Conservation (phyloP, 2,888 invertebrate species). For the Heliconius sara region DNA sequence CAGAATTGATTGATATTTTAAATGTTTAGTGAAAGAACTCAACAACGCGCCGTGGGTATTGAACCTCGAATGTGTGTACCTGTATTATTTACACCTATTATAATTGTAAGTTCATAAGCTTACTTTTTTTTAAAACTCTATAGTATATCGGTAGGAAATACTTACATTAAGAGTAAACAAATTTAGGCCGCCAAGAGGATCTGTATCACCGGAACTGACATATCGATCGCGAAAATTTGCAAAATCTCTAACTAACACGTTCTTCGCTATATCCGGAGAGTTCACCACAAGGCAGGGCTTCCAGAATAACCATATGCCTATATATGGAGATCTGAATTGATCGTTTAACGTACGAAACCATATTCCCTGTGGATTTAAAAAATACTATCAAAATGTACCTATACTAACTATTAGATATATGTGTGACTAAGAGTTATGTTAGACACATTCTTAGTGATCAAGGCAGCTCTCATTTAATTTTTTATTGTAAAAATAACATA, state of each 20-base stretch:
- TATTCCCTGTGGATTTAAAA: constrained; percentile 45
- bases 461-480: no score
- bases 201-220: constrained; percentile 48
- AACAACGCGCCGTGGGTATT: no score
- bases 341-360: constrained; percentile 53
- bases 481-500: no score
- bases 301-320: constrained; percentile 58
- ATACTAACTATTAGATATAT: no score
- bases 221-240: constrained; percentile 52
- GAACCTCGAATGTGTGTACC: no score
- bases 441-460: no score
- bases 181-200: constrained; percentile 53
- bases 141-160: neutral
- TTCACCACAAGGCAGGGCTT: constrained; percentile 55
- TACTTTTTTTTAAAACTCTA: no score
- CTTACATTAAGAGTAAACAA: constrained; percentile 54
- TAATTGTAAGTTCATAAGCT: no score
- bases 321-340: constrained; percentile 47
- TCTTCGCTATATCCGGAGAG: constrained; percentile 51
- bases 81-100: no score
- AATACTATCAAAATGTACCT: neutral
- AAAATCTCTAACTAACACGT: constrained; percentile 52
- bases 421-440: no score
- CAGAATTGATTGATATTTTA: no score
- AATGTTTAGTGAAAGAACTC: no score